These are phyloP conservation scores for Pseudachorutes palmiensis DNA, from an alignment of 1,140 invertebrate species.

Conservation along the genomic window DNA sequence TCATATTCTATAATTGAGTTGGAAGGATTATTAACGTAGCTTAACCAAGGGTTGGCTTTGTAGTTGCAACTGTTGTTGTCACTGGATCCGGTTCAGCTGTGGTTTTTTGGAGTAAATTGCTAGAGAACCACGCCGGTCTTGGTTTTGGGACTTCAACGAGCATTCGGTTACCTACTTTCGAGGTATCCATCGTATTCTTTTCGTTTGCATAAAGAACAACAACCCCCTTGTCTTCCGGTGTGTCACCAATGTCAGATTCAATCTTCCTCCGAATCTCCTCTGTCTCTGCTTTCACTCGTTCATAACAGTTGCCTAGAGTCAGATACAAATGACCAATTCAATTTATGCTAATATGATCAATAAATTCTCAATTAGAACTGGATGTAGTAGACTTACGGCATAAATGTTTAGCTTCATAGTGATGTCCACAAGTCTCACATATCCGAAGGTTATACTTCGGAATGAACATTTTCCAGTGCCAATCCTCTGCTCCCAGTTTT, in stretches of 20 bases:
- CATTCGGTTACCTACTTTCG: conserved; percentile 48
- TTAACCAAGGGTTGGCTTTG: conserved; percentile 8
- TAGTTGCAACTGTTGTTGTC: conserved; percentile 20
- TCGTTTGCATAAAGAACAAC: conserved; percentile 75
- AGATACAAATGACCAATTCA: conserved; percentile 20
- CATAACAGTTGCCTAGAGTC: conserved; percentile 66
- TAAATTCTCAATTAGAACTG: not conserved
- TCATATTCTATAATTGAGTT: not conserved
- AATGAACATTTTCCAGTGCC: conserved; percentile 56
- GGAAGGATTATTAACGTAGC: not conserved
- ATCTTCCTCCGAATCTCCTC: conserved; percentile 66
- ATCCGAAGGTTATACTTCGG: conserved; percentile 64
- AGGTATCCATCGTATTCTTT: conserved; percentile 47
- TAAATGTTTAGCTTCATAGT: conserved; percentile 62
- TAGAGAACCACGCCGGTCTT: conserved; percentile 67
- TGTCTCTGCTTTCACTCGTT: conserved; percentile 68
- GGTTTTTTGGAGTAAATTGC: conserved; percentile 68
- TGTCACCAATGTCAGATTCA: conserved; percentile 55
- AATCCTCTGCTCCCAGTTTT: conserved; percentile 59
- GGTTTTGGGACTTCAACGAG: conserved; percentile 65
- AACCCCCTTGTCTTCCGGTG: conserved; percentile 71
- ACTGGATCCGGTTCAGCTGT: conserved; percentile 43
- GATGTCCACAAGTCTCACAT: conserved; percentile 70
- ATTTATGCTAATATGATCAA: conserved; percentile 27
- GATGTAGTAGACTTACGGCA: conserved; percentile 58